These are phyloP conservation scores for Brachycybe producta DNA, from an alignment of 2,888 invertebrate species.

Conservation along the genomic window DNA sequence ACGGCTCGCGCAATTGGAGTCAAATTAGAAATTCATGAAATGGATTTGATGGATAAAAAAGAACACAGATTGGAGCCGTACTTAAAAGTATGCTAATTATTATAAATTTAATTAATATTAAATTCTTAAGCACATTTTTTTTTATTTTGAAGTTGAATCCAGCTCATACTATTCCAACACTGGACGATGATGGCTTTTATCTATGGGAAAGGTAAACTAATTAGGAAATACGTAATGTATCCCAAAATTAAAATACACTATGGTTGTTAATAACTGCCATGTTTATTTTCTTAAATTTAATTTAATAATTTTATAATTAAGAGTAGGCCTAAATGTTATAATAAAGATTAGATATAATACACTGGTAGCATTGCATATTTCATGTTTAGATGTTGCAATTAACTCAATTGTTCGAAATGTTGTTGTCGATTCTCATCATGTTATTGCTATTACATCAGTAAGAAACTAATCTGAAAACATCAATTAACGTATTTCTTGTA, in stretches of 20 bases:
- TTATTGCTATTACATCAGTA: no score
- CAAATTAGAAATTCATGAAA: constrained; percentile 26
- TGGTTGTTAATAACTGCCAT: not conserved
- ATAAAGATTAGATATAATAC: no score
- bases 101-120: not conserved
- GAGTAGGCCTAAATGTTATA: no score
- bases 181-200: constrained; percentile 37
- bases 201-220: constrained; percentile 38
- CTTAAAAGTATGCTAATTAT: not conserved
- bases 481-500: no score
- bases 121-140: not conserved
- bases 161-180: constrained; percentile 43
- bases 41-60: constrained; percentile 26
- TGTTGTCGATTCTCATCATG: no score
- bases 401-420: no score
- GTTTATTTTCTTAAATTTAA: not conserved
- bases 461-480: no score
- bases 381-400: no score
- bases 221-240: no score
- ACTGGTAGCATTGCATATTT: no score
- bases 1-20: constrained; percentile 24
- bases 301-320: not conserved
- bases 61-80: constrained; percentile 23
- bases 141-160: constrained; percentile 28
- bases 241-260: not conserved